These are phyloP conservation scores for Pocillopora verrucosa DNA, from an alignment of 64 coral and sea anemone genomes.

Conservation along the genomic window DNA sequence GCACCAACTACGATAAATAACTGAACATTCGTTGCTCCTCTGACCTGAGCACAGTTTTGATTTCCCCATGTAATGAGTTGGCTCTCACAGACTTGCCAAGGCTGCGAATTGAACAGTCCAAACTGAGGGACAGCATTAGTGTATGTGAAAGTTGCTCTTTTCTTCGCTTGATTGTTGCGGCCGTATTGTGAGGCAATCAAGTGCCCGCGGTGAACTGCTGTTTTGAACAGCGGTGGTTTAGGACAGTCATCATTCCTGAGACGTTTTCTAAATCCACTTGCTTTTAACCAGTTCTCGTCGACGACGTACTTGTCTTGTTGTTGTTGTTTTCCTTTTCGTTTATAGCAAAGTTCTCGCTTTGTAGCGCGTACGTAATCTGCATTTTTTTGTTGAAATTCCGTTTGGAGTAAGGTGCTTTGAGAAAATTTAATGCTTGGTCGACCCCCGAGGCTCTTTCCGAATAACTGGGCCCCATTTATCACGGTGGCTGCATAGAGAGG, in stretches of 20 bases:
- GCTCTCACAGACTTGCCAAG: not conserved
- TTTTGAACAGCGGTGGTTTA: not conserved
- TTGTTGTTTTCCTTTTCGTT: too few relatives aligned
- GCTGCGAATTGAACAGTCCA: not conserved
- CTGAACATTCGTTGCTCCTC: not conserved
- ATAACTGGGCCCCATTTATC: not conserved
- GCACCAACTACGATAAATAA: conserved; percentile 26
- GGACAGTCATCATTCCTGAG: not conserved
- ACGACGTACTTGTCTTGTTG: not conserved
- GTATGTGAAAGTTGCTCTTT: conserved; percentile 8
- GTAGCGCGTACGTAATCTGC: not conserved
- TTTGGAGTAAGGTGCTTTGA: not conserved
- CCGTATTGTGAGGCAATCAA: conserved; percentile 3
- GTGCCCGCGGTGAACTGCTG: conserved; percentile 13
- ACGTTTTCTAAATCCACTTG: not conserved
- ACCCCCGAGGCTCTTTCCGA: too few relatives aligned
- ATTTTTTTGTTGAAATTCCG: not conserved
- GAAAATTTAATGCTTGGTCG: not conserved
- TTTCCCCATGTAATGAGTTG: not conserved
- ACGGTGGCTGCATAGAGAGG: conserved; percentile 32
- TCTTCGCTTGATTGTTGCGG: not conserved
- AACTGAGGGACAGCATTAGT: not conserved
- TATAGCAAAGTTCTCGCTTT: not conserved
- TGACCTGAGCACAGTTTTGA: not conserved
- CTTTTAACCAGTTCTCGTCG: not conserved